Conservation (phyloP, 2,797 vertebrate species). For the Sitta carolinensis region DNA sequence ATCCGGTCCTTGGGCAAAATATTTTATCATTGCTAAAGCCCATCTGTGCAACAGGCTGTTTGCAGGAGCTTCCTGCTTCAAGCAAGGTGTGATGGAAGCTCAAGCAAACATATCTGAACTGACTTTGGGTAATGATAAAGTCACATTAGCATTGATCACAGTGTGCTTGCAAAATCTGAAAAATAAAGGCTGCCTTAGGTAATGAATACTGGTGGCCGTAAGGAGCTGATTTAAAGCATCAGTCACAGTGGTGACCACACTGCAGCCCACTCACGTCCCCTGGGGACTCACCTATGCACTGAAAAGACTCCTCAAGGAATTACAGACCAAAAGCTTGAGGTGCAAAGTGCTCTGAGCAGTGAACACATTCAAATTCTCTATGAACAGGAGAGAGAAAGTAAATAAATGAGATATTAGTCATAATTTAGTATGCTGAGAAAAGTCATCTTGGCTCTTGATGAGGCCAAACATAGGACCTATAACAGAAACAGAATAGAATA, state of each 20-base stretch:
- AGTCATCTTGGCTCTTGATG: neutral
- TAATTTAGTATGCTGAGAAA: neutral
- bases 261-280: neutral
- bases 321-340: neutral
- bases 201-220: neutral
- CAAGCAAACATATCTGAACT: neutral
- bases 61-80: neutral
- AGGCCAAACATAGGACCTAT: neutral
- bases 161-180: neutral
- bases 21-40: neutral
- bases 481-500: neutral
- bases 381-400: neutral
- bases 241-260: neutral
- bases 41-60: neutral
- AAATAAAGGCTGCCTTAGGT: accelerated
- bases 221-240: neutral
- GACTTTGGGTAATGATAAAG: neutral
- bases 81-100: neutral
- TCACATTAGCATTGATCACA: neutral
- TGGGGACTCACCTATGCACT: neutral
- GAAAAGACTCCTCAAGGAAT: neutral
- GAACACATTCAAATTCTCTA: neutral
- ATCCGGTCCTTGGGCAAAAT: neutral
- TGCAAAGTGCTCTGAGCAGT: neutral
- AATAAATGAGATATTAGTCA: neutral